Percentiles rank a stretch among this genome's conserved stretches.
phyloP scores from a whole-genome alignment of 2,888 invertebrate genomes.

The Conistra vaccinii region DNA sequence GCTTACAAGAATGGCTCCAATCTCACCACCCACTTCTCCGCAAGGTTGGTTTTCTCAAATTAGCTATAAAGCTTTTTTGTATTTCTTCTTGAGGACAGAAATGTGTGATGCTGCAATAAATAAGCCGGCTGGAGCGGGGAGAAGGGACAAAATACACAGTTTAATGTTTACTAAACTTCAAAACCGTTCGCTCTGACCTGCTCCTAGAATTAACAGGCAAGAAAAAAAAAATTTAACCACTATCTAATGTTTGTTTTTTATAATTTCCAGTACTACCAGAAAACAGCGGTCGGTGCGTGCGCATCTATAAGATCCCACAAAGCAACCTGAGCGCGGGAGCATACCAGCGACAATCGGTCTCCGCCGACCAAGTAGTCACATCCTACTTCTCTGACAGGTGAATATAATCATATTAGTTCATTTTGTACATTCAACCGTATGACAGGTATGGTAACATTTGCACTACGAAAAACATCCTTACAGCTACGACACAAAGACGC shows the following conservation, averaged over 20 bases:
- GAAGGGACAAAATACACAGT: not conserved
- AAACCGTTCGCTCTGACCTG: not conserved
- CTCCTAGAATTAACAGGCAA: not conserved
- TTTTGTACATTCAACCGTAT: not conserved
- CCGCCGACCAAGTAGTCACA: conserved; percentile 87
- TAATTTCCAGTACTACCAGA: conserved; percentile 81
- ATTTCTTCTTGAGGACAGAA: not conserved
- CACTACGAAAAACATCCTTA: not conserved
- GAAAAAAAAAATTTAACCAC: too few relatives aligned
- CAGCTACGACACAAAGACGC: not conserved
- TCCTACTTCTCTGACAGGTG: conserved; percentile 86
- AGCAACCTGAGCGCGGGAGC: conserved; percentile 87
- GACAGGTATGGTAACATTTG: not conserved
- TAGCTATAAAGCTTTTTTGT: not conserved
- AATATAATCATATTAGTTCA: conserved; percentile 13
- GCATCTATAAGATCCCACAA: conserved; percentile 87
- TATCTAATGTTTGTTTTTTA: not conserved
- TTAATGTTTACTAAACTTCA: not conserved
- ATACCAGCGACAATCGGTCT: conserved; percentile 87
- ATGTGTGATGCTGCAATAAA: not conserved
- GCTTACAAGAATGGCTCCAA: conserved; percentile 85
- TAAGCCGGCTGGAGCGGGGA: too few relatives aligned
- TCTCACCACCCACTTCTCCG: conserved; percentile 86
- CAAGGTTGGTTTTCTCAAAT: conserved; percentile 75
- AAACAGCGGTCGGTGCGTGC: conserved; percentile 86